Conservation (phyloP, 2,797 vertebrate species). For the Catharus ustulatus region DNA sequence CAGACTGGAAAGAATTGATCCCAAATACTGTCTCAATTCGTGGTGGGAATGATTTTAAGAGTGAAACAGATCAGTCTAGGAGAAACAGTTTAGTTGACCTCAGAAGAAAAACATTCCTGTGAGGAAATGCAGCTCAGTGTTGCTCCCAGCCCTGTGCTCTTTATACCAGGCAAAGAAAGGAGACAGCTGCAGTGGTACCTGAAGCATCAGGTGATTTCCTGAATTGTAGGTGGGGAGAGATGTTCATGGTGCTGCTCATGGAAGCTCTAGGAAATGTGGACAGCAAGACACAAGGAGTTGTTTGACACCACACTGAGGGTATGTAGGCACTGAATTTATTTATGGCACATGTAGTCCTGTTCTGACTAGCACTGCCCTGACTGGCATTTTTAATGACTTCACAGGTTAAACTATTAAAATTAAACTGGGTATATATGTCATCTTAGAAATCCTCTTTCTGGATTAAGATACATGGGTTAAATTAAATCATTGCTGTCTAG, state of each 20-base stretch:
- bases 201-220: neutral
- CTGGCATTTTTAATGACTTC: neutral
- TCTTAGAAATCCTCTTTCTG: neutral
- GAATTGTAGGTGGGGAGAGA: neutral
- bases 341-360: neutral
- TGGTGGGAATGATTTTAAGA: neutral
- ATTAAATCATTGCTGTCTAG: neutral
- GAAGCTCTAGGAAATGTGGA: neutral
- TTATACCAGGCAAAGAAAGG: neutral
- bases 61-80: neutral
- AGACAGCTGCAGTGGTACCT: neutral
- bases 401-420: neutral
- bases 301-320: neutral
- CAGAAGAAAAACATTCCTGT: neutral
- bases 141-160: neutral
- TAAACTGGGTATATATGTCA: neutral
- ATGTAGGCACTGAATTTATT: neutral
- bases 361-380: neutral
- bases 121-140: neutral
- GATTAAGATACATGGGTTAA: neutral
- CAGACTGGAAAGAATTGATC: neutral
- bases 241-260: neutral
- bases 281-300: neutral
- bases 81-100: neutral
- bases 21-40: neutral